Conservation (phyloP, 2,113 vertebrate species). For the Candoia aspera region DNA sequence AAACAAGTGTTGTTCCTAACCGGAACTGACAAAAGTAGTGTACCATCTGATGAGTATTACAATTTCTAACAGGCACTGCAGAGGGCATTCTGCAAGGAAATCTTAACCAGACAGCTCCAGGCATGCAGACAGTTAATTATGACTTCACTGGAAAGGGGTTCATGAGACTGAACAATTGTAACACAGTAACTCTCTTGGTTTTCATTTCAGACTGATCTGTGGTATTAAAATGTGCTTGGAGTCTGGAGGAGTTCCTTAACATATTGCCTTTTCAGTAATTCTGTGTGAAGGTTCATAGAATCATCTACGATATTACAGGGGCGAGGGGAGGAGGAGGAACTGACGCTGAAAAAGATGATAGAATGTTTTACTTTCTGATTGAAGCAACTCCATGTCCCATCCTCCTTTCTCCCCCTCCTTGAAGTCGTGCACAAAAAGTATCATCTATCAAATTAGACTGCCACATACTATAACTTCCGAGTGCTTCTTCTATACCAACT, state of each 20-base stretch:
- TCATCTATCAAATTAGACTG: conserved; percentile 44
- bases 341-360: conserved; percentile 43
- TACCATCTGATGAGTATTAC: conserved; percentile 56
- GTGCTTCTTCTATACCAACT: conserved; percentile 55
- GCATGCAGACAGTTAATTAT: conserved; percentile 65
- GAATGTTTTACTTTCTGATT: conserved; percentile 47
- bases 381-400: neutral
- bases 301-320: neutral
- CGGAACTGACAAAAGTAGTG: conserved; percentile 56
- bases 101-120: conserved; percentile 31
- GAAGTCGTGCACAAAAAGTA: conserved; percentile 28
- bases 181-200: conserved; percentile 63
- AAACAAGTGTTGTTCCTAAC: conserved; percentile 63
- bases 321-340: conserved; percentile 10
- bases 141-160: conserved; percentile 58
- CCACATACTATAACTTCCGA: conserved; percentile 55
- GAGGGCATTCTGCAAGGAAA: conserved; percentile 58
- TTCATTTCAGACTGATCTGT: conserved; percentile 53
- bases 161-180: conserved; percentile 63
- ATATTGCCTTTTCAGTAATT: conserved; percentile 46
- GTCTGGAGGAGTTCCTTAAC: conserved; percentile 42
- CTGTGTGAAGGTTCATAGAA: conserved; percentile 39
- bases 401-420: conserved; percentile 2
- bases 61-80: conserved; percentile 53
- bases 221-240: conserved; percentile 22